These are phyloP conservation scores for Arge pagana DNA, from an alignment of 2,888 invertebrate genomes.

Conservation along the genomic window DNA sequence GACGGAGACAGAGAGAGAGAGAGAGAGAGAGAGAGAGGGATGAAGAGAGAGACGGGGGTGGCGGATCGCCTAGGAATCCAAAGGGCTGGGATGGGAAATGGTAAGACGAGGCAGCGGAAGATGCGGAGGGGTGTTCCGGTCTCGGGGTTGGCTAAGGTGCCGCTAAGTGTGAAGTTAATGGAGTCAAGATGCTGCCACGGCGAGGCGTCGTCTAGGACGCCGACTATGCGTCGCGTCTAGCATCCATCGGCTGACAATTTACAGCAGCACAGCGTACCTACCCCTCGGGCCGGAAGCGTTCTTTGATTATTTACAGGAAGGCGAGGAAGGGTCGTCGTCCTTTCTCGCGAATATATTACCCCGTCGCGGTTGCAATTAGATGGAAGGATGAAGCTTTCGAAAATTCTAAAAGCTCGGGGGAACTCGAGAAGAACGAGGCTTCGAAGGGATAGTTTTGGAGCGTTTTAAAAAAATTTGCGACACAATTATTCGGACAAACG, in stretches of 20 bases:
- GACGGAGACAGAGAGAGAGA: not conserved
- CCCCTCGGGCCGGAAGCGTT: constrained; percentile 1
- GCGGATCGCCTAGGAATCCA: constrained; percentile 28
- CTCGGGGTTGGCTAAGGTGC: constrained; percentile 39
- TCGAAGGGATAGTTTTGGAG: too few relatives aligned
- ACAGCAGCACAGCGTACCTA: not conserved
- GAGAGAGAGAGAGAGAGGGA: constrained; percentile 20
- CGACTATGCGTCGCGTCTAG: too few relatives aligned
- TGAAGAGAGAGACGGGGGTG: constrained; percentile 32
- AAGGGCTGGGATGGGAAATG: not conserved
- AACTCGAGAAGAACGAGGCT: too few relatives aligned
- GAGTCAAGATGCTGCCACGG: constrained; percentile 51
- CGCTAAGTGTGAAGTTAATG: constrained; percentile 58
- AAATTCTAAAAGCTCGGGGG: too few relatives aligned
- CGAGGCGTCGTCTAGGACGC: constrained; percentile 6
- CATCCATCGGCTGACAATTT: constrained; percentile 9
- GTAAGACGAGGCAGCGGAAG: not conserved
- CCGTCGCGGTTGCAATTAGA: too few relatives aligned
- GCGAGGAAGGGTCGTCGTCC: too few relatives aligned
- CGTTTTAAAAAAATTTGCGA: not conserved
- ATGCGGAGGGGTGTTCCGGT: not conserved
- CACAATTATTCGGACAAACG: not conserved
- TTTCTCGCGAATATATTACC: too few relatives aligned
- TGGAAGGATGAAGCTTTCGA: too few relatives aligned
- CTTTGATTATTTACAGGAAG: constrained; percentile 20